These are phyloP conservation scores for Hoplodrina blanda DNA, from an alignment of 2,888 invertebrate genomes.

Conservation along the genomic window DNA sequence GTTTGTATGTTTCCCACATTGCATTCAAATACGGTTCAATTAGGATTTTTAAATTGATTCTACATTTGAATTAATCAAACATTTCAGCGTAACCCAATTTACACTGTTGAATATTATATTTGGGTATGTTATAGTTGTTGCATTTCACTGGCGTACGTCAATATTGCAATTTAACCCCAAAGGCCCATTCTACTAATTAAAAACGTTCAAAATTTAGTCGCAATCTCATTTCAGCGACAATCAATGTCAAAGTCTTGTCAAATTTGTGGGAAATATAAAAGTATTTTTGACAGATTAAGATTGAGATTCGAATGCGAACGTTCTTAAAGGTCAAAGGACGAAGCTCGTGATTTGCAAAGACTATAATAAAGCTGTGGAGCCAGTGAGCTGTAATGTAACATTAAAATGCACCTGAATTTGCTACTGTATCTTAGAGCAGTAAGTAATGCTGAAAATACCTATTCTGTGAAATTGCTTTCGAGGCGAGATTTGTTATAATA, in stretches of 20 bases:
- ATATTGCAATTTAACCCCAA: too few species aligned
- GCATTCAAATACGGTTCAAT: too few species aligned
- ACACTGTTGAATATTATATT: conserved; percentile 1
- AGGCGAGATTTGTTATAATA: conserved; percentile 83
- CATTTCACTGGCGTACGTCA: too few species aligned
- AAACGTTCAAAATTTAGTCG: too few species aligned
- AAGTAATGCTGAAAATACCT: conserved; percentile 20
- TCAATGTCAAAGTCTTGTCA: too few species aligned
- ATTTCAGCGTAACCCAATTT: neutral
- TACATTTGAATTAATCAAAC: neutral
- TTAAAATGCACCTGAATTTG: conserved; percentile 7
- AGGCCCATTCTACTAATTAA: too few species aligned
- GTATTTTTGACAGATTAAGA: too few species aligned
- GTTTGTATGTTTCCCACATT: conserved; percentile 23
- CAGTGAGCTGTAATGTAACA: conserved; percentile 6
- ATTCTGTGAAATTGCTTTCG: conserved; percentile 12
- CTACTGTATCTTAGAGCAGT: conserved; percentile 5
- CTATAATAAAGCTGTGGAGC: neutral
- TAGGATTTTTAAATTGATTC: too few species aligned
- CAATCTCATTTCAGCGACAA: too few species aligned
- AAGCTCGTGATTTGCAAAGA: neutral
- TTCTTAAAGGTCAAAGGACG: neutral
- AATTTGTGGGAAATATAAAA: too few species aligned
- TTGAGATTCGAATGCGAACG: too few species aligned
- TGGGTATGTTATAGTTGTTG: neutral